Evolutionary conservation across 2,888 invertebrate genomes (phyloP).

Genomic region (Catotricha subobsoleta): DNA sequence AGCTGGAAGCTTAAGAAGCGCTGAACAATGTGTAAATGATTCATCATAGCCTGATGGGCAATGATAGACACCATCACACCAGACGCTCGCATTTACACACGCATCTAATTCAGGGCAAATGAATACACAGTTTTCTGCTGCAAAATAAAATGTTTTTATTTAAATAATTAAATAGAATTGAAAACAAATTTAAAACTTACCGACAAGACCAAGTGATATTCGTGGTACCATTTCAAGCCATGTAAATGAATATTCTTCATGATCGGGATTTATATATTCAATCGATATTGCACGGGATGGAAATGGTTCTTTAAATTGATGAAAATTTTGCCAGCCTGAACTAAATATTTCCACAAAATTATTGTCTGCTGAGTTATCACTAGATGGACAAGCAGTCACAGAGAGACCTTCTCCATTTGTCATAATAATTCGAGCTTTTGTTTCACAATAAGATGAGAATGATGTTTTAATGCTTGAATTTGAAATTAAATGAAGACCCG

Average conservation of each 20-base stretch:
- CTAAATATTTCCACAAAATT: constrained; percentile 66
- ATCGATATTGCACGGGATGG: constrained; percentile 51
- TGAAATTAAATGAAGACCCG: constrained; percentile 33
- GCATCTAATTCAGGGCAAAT: constrained; percentile 64
- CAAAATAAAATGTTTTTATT: not conserved
- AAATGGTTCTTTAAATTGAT: constrained; percentile 37
- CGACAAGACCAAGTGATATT: constrained; percentile 29
- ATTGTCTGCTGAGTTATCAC: constrained; percentile 34
- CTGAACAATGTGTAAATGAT: constrained; percentile 59
- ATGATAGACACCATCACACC: constrained; percentile 63
- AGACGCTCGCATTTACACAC: constrained; percentile 58
- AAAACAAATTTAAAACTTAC: constrained; percentile 14
- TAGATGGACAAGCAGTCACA: constrained; percentile 36
- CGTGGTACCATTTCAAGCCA: constrained; percentile 63
- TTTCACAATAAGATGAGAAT: constrained; percentile 39
- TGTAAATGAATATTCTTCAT: constrained; percentile 54
- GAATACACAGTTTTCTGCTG: constrained; percentile 35
- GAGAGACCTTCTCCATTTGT: constrained; percentile 44
- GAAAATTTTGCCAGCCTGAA: constrained; percentile 55
- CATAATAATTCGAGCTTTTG: constrained; percentile 59
- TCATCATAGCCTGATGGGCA: constrained; percentile 70
- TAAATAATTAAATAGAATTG: not conserved
- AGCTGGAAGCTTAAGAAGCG: constrained; percentile 56
- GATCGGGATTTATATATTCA: constrained; percentile 60
- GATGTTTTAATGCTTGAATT: not conserved